Base-by-base conservation (phyloP, 2,888 invertebrate genomes). In the Ennomos quercinarius region DNA sequence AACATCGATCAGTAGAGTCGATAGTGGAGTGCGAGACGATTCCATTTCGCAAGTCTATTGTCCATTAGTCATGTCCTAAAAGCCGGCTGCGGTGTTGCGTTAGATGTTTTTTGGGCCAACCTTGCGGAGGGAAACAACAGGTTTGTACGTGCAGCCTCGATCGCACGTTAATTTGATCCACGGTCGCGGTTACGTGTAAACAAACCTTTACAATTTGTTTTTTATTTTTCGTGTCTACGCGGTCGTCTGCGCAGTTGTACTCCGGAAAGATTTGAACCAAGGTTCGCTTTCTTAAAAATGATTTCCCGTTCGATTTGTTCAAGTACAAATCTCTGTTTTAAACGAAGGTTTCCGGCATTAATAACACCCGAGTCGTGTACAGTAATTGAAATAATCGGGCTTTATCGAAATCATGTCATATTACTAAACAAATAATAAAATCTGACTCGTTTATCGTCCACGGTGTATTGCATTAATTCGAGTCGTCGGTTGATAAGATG, bases 21-120 rank as follows among this genome's bases (percentile, higher is more conserved):
- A 54, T 46, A 51, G 34, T 35, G 42, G 48, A 46, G 59, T 46
- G 70, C 67, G 67, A 66, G 73, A 71, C 74, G 74, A 68, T 72
- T 77, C 72, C 63, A 70, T 87, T 80, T 86, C 80, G 82, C 77
- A 86, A 87, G 70, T 52, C 77, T 62, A 85, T 86, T 86, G 84
- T 87, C 72, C 77, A 85, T 89, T 89, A 83, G 89, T 89, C 87
- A 87, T 88, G 89, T 88, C 84, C 87, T 73, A 83, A 83, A 86
- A 87, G 71, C 74, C 72, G 70, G 69, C 63, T 66, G 79, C 68
- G 68, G 63, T 66, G 64, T 85, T 83, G 84, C 84, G 78, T 79
- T 86, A 83, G 81, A 78, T 50, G 78, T 84, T 87, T 86, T 85
- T 80, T 80, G 80, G 81, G 77, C 77, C 81, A 81, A 76, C 85